Evolutionary conservation across 2,113 vertebrate genomes (phyloP), one percentile per base, ranked within the genome.

Genomic region (Hypocryptadius cinnamomeus): DNA sequence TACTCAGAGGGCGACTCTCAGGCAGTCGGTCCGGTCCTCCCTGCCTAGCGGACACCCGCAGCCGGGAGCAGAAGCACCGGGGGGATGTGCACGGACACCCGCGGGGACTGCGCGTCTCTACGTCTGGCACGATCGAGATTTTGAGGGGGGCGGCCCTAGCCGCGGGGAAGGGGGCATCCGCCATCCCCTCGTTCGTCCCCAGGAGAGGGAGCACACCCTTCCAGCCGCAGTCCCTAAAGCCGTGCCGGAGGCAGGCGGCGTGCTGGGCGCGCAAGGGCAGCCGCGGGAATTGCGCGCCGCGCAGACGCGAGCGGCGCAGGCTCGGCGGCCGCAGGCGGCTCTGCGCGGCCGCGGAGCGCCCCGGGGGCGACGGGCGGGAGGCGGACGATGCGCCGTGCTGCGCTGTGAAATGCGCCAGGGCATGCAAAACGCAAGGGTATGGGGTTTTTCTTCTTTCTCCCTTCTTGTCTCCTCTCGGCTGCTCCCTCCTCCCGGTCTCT

Each of bases 271-370:
- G 17, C 60, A 69, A 28, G 17, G 48, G 81, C 73, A 9, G 21
- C 68, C 25, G 89, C 87, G 85, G 81, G 33, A 50, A 6, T 16
- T 91, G 14, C 85, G 85, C 90, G 79, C 25, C n/a, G 10, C 44
- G 33, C 3, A 13, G 69, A 7, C 2, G 61, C 2, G 11, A 15
- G 35, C 28, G 47, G 68, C 31, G 64, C 81, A 42, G 63, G 19
- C 60, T 40, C 13, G 15, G 70, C 37, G 47, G 51, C 74, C 51
- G 33, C 57, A 6, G 74, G 53, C 40, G 22, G 33, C 65, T 93
- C 73, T 87, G 61, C 88, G 94, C 85, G 87, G 81, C 90, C 51
- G 90, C 92, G 90, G 85, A 95, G 90, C 51, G 73, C 87, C 73
- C 76, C 61, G 37, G 45, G 71, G 71, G 48, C 13, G 16, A n/a